Percentiles rank a stretch among this genome's conserved stretches.
Evolutionary conservation across 2,113 vertebrate species (phyloP).

Genomic region (Brienomyrus longianalis): DNA sequence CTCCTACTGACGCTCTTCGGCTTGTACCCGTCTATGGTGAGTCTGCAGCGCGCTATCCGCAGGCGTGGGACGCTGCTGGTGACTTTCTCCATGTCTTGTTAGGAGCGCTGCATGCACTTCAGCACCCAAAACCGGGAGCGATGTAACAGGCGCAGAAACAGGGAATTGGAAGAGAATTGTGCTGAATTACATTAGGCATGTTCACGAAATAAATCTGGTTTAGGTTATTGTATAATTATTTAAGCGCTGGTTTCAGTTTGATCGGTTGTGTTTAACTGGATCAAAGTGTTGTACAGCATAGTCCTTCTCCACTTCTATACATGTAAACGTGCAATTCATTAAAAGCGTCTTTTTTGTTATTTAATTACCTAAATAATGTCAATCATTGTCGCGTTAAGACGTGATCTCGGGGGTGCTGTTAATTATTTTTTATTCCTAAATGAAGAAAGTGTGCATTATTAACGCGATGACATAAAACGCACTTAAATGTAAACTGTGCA

Average conservation of each 20-base stretch:
- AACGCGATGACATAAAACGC: neutral
- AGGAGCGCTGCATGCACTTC: neutral
- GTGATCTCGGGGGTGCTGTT: neutral
- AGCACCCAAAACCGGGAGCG: neutral
- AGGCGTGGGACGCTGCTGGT: neutral
- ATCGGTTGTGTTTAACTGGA: neutral
- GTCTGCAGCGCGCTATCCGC: constrained; percentile 32
- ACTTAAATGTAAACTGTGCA: neutral
- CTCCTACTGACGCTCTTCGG: constrained; percentile 73
- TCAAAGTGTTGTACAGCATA: neutral
- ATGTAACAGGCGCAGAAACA: neutral
- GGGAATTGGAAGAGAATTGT: neutral
- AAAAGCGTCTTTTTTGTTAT: neutral
- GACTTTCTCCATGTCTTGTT: neutral
- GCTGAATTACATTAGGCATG: neutral
- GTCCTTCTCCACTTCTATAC: neutral
- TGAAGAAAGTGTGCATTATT: neutral
- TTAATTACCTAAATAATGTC: neutral
- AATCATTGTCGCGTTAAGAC: neutral
- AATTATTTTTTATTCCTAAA: neutral
- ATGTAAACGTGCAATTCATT: neutral
- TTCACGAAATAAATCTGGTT: neutral
- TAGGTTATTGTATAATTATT: neutral
- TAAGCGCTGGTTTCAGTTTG: neutral
- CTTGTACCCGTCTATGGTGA: constrained; percentile 82